These are phyloP conservation scores for Glaucidium brasilianum DNA, from an alignment of 2,113 vertebrate species.

Conservation along the genomic window DNA sequence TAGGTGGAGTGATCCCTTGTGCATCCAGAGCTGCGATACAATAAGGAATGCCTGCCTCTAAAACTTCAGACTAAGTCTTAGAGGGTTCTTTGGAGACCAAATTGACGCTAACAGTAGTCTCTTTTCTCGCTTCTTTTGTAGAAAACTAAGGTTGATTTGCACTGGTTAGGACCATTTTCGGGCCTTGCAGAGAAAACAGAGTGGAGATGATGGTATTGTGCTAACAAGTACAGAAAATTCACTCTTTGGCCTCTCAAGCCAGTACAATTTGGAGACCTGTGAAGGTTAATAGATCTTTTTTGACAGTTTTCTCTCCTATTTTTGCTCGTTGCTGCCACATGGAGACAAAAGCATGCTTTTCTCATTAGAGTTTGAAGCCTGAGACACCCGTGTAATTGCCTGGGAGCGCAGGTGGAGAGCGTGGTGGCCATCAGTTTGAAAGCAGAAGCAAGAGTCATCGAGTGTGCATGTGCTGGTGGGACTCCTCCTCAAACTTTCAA, in stretches of 20 bases:
- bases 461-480: fast-evolving
- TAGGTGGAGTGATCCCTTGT: too few relatives aligned
- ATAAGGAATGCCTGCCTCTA: too few relatives aligned
- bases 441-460: fast-evolving
- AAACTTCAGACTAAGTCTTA: too few relatives aligned
- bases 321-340: fast-evolving
- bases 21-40: too few relatives aligned
- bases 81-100: too few relatives aligned
- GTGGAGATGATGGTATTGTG: fast-evolving
- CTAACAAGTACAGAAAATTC: background rate
- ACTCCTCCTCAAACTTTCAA: too few relatives aligned
- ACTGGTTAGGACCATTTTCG: fast-evolving
- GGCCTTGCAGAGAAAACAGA: background rate
- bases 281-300: background rate
- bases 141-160: fast-evolving
- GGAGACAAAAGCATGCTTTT: background rate
- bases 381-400: background rate
- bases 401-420: fast-evolving
- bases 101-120: background rate
- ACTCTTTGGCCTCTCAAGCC: fast-evolving
- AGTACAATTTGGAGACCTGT: background rate
- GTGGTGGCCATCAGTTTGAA: fast-evolving
- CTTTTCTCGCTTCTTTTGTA: background rate
- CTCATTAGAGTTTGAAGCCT: background rate
- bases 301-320: background rate